These are phyloP conservation scores for Danio tinwini DNA, from an alignment of 2,797 vertebrate genomes.

Conservation along the genomic window DNA sequence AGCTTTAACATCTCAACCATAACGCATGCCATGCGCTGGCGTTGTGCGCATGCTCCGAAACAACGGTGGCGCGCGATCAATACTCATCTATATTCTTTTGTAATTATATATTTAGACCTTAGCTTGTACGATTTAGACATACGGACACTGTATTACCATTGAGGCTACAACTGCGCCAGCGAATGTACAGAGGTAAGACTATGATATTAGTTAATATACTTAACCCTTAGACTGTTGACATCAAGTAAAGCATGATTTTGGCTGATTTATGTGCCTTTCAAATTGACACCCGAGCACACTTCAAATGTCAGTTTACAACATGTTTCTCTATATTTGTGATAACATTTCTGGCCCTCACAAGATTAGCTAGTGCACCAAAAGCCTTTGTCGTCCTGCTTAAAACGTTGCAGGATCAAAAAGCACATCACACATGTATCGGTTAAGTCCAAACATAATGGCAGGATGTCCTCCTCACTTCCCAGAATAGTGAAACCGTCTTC, in stretches of 20 bases:
- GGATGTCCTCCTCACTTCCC: constrained; percentile 34
- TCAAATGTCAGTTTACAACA: too few relatives aligned
- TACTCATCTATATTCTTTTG: neutral
- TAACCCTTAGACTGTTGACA: neutral
- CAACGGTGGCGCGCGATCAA: neutral
- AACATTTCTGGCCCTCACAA: neutral
- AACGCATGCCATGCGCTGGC: neutral
- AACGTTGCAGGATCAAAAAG: constrained; percentile 26
- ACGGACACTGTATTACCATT: neutral
- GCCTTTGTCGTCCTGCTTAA: neutral
- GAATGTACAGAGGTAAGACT: neutral
- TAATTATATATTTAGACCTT: too few relatives aligned
- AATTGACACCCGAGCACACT: neutral
- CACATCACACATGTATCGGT: neutral
- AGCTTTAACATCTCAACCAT: neutral
- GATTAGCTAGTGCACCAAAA: neutral
- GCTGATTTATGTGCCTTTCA: neutral
- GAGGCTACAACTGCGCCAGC: neutral
- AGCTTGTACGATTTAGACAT: neutral
- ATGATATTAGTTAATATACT: neutral
- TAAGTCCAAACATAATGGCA: neutral
- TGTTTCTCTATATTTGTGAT: neutral
- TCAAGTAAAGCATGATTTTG: neutral
- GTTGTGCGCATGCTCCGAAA: neutral
- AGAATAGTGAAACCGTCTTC: constrained; percentile 31